Conservation (phyloP, 2,888 invertebrate genomes). For the Ceramica pisi region DNA sequence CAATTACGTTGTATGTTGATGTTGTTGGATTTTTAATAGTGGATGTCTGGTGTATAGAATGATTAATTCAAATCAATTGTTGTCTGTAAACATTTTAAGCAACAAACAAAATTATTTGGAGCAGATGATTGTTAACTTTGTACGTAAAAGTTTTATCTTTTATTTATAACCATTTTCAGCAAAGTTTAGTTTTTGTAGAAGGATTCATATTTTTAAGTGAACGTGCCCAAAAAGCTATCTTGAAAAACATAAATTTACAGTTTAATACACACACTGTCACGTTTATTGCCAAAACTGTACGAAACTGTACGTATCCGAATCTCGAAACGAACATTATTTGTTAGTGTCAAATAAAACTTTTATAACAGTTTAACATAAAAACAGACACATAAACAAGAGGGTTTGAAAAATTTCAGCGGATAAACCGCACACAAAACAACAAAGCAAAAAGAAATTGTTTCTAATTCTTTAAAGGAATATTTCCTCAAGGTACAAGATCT, state of each 20-base stretch:
- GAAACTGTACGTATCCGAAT: conserved; percentile 45
- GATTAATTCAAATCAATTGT: background rate
- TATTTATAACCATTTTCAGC: conserved; percentile 15
- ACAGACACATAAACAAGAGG: conserved; percentile 50
- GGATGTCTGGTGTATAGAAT: background rate
- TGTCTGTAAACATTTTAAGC: background rate
- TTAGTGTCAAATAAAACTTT: conserved; percentile 54
- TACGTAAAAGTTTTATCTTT: conserved; percentile 4
- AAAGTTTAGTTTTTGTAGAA: conserved; percentile 2
- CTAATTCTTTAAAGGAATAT: conserved; percentile 57
- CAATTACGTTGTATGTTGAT: too few species aligned
- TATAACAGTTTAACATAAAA: conserved; percentile 60
- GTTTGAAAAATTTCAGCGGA: conserved; percentile 33
- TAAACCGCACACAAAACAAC: conserved; percentile 36
- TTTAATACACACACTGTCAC: conserved; percentile 41
- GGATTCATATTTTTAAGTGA: conserved; percentile 14
- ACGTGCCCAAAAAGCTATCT: conserved; percentile 34
- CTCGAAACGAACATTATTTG: conserved; percentile 43
- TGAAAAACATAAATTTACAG: conserved; percentile 44
- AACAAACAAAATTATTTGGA: background rate
- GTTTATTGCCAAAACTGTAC: conserved; percentile 54
- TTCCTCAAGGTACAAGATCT: conserved; percentile 35
- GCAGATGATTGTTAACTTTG: background rate
- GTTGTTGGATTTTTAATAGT: background rate
- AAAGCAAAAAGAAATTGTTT: conserved; percentile 50